A percentile compares a stretch with the other conserved stretches of the same genome.
phyloP scores from a whole-genome alignment of 2,797 vertebrate genomes.

The Tiaroga cobitis region DNA sequence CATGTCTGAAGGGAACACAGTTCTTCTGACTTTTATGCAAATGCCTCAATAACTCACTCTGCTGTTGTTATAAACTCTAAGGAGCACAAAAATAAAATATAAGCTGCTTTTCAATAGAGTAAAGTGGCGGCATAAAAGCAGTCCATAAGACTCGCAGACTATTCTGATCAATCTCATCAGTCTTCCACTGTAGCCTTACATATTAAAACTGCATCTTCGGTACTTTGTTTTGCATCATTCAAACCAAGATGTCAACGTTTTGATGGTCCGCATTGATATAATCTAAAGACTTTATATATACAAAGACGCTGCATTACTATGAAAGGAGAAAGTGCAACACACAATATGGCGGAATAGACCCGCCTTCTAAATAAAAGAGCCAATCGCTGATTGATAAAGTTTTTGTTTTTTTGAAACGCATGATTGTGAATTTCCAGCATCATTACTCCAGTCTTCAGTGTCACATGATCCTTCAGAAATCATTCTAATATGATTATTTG shows the following conservation, averaged over 20 bases:
- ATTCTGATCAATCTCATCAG: not conserved
- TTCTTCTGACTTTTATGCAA: not conserved
- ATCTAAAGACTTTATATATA: not conserved
- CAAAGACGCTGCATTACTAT: not conserved
- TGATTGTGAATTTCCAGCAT: no score
- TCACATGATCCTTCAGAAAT: no score
- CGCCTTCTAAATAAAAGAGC: not conserved
- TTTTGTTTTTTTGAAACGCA: not conserved
- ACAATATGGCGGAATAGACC: no score
- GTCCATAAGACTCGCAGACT: no score
- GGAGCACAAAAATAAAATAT: not conserved
- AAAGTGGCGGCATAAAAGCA: not conserved
- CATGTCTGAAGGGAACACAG: not conserved
- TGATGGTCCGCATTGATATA: not conserved
- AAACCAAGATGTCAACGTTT: not conserved
- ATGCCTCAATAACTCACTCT: not conserved
- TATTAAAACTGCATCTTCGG: not conserved
- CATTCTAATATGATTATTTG: no score
- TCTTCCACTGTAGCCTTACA: no score
- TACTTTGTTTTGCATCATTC: not conserved
- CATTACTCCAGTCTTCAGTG: no score
- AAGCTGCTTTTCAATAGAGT: not conserved
- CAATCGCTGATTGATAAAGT: not conserved
- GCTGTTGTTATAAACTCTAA: not conserved
- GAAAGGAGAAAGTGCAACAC: not conserved